A percentile compares a stretch with the other conserved stretches of the same genome.
These are phyloP conservation scores for Otocyon megalotis DNA, from an alignment of 2,113 vertebrate genomes.

Conservation along the genomic window DNA sequence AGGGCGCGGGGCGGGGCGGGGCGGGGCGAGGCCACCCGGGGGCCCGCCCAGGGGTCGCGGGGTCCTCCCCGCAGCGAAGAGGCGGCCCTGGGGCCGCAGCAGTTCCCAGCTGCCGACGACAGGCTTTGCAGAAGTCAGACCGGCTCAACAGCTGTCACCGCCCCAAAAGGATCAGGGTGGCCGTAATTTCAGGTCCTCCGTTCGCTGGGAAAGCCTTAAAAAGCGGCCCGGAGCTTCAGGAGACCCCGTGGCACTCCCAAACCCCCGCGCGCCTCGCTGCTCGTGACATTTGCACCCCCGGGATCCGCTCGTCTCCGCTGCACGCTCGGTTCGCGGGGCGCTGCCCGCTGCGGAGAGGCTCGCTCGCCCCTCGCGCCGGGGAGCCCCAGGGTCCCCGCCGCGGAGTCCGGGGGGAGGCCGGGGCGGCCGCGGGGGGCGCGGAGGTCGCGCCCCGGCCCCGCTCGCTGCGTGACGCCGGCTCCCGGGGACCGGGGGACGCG, in stretches of 20 bases:
- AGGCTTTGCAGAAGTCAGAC: no score
- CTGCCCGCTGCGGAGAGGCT: neutral
- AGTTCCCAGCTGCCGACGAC: no score
- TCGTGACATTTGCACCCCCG: neutral
- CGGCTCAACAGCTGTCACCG: neutral
- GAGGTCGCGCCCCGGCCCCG: neutral
- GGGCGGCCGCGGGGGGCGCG: neutral
- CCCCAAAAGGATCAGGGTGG: neutral
- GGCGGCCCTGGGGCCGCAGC: no score
- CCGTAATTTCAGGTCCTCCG: neutral
- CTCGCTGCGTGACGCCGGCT: neutral
- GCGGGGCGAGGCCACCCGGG: no score
- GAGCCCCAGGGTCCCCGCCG: neutral
- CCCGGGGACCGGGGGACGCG: neutral
- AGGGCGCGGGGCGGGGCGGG: no score
- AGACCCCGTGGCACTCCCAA: neutral
- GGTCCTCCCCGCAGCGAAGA: no score
- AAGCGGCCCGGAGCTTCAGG: neutral
- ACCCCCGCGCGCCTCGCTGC: neutral
- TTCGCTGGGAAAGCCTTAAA: neutral
- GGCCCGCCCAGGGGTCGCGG: no score
- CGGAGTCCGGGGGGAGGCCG: neutral
- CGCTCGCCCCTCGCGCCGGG: neutral
- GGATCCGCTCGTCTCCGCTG: neutral
- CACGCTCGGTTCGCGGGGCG: neutral